Base-by-base conservation (phyloP, 2,888 invertebrate species). In the Aspidapion aeneum region DNA sequence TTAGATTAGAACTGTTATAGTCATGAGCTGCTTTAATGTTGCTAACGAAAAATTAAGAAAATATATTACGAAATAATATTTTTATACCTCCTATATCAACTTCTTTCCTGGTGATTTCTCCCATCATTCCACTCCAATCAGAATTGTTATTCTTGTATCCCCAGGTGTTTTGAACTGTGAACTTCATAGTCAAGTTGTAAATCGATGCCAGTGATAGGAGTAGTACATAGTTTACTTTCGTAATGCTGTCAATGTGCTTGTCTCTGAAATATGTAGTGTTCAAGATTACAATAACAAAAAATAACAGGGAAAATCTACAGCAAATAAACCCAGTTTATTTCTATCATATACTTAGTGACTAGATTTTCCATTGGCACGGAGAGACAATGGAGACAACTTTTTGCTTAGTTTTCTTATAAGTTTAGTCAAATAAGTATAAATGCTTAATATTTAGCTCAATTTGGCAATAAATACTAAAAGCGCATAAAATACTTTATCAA, bases 121-220 rank as follows among this genome's bases (percentile, higher is more conserved):
- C 88, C 63, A 87, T 86, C 86, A 88, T 86, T 19, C 88, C 88
- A 71, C 81, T 87, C 87, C 87, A 88, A 62, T 75, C 64, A 1
- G 83, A 81, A 1, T 83, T 81, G 66, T 85, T 84, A 55, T 82
- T 76, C 68, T 78, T 75, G 70, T 88, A 87, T 1, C 88, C 88
- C 88, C 88, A 88, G 0, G 87, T 84, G 54, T 81, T 77, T 35
- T 82, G 81, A 66, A 84, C 82, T 1, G 82, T 73, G 74, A 82
- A 85, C 61, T 79, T 80, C 70, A 85, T 79, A n/a, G 77, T 81
- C 3, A 84, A 85, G 68, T 87, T 86, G 21, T 87, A 74, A 66
- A 84, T 83, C 72, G 86, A 84, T 1, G 83, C 71, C 52, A 87
- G 72, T 72, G 85, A 83, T 71, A 84, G 82, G 1, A 86, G 84